phyloP scores from a whole-genome alignment of 2,888 invertebrate genomes.

The Reticulitermes lucifugus region DNA sequence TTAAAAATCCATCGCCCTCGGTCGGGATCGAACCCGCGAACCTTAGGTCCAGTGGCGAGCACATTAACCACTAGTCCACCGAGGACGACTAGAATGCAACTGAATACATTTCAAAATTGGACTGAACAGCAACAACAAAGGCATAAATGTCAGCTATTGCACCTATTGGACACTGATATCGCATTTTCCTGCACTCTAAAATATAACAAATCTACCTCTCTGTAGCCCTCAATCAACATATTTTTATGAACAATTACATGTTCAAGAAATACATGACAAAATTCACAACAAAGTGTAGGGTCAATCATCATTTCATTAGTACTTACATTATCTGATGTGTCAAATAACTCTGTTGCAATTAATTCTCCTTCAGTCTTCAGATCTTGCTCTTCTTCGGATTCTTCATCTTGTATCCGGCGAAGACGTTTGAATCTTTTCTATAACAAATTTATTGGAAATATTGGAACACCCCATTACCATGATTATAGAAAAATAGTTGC shows the following conservation, averaged over 20 bases:
- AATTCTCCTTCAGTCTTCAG: slow-evolving; percentile 85
- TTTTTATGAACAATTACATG: slow-evolving; percentile 14
- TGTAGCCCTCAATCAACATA: background rate
- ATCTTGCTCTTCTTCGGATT: slow-evolving; percentile 88
- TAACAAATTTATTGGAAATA: slow-evolving; percentile 54
- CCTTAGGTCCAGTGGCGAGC: too few relatives aligned
- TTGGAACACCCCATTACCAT: background rate
- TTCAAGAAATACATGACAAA: slow-evolving; percentile 8
- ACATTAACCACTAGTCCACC: too few relatives aligned
- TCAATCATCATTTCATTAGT: background rate
- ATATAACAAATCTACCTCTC: too few relatives aligned
- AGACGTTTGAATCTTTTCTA: slow-evolving; percentile 90
- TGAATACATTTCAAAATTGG: too few relatives aligned
- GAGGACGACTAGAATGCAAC: too few relatives aligned
- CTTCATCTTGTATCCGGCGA: slow-evolving; percentile 87
- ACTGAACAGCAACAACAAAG: too few relatives aligned
- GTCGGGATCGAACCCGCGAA: too few relatives aligned
- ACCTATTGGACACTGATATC: too few relatives aligned
- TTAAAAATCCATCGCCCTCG: too few relatives aligned
- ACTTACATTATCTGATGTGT: slow-evolving; percentile 85
- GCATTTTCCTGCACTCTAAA: too few relatives aligned
- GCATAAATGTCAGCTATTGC: too few relatives aligned
- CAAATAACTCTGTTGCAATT: slow-evolving; percentile 90
- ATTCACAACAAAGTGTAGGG: background rate
- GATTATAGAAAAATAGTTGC: too few relatives aligned